A percentile compares a stretch with the other conserved stretches of the same genome.
These are phyloP conservation scores for Carabus problematicus DNA, from an alignment of 2,888 invertebrate genomes.

Conservation along the genomic window DNA sequence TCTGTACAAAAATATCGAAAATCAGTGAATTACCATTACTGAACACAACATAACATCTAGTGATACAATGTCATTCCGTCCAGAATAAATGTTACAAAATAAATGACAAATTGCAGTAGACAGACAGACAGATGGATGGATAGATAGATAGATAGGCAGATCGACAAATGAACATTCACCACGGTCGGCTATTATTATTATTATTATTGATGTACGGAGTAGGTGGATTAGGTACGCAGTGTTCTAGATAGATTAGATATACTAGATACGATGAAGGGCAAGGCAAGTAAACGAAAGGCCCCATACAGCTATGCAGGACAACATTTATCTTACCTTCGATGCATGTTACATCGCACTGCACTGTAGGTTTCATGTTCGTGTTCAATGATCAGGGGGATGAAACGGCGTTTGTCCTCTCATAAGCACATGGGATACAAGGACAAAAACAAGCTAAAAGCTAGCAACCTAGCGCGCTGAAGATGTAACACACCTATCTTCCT, in stretches of 20 bases:
- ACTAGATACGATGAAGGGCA: neutral
- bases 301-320: slow-evolving; percentile 56
- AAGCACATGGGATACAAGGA: slow-evolving; percentile 35
- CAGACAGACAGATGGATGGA: slow-evolving; percentile 10
- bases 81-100: too few relatives aligned
- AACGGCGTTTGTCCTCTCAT: slow-evolving; percentile 31
- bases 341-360: slow-evolving; percentile 48
- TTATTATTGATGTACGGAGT: too few relatives aligned
- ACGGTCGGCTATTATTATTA: too few relatives aligned
- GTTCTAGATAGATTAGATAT: slow-evolving; percentile 6
- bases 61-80: too few relatives aligned
- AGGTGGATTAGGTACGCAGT: slow-evolving; percentile 21
- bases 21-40: too few relatives aligned
- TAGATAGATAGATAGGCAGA: neutral
- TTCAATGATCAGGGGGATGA: slow-evolving; percentile 23
- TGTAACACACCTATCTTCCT: slow-evolving; percentile 7
- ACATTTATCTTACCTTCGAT: slow-evolving; percentile 58
- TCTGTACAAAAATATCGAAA: slow-evolving; percentile 47
- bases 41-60: too few relatives aligned
- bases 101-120: neutral
- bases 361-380: slow-evolving; percentile 18
- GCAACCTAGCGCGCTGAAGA: slow-evolving; percentile 31
- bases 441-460: slow-evolving; percentile 24
- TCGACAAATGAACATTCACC: too few relatives aligned
- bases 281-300: slow-evolving; percentile 58